A percentile compares a stretch with the other conserved stretches of the same genome.
Conservation (phyloP, 2,888 invertebrate species). For the Pseudanteris insignis region DNA sequence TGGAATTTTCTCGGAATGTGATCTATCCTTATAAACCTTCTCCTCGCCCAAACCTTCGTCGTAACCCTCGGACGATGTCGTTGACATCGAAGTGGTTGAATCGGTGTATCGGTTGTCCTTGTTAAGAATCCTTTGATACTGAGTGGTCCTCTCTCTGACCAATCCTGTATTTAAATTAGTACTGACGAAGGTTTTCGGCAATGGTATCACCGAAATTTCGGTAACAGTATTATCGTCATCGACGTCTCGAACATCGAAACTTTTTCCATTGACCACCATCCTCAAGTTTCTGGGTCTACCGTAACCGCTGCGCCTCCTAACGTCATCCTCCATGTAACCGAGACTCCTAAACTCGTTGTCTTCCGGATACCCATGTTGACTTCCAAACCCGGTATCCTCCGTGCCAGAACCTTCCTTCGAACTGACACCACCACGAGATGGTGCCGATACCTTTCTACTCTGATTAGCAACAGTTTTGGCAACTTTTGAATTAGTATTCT, state of each 20-base stretch:
- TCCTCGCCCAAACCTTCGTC: slow-evolving; percentile 74
- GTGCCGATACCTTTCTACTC: slow-evolving; percentile 71
- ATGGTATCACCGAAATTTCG: slow-evolving; percentile 72
- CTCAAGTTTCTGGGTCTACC: slow-evolving; percentile 76
- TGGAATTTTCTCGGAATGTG: slow-evolving; percentile 69
- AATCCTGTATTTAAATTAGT: slow-evolving; percentile 64
- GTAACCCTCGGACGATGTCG: slow-evolving; percentile 64
- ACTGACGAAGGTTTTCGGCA: slow-evolving; percentile 68
- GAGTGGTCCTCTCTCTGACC: slow-evolving; percentile 68
- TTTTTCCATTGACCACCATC: slow-evolving; percentile 78
- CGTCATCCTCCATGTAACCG: slow-evolving; percentile 59
- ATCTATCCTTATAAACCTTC: slow-evolving; percentile 77
- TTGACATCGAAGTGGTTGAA: slow-evolving; percentile 63
- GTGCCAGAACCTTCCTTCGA: slow-evolving; percentile 72
- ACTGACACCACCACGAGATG: slow-evolving; percentile 69
- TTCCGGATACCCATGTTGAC: slow-evolving; percentile 60
- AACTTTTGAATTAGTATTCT: slow-evolving; percentile 72
- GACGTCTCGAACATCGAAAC: slow-evolving; percentile 79
- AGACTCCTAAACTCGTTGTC: slow-evolving; percentile 55
- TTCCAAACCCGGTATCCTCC: slow-evolving; percentile 74
- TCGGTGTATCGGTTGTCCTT: slow-evolving; percentile 63
- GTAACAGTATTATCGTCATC: slow-evolving; percentile 74
- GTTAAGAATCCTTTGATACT: slow-evolving; percentile 67
- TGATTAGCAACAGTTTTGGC: slow-evolving; percentile 80
- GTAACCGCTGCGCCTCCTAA: slow-evolving; percentile 57